phyloP scores from a whole-genome alignment of 2,113 vertebrate species.

The Corapipo altera region DNA sequence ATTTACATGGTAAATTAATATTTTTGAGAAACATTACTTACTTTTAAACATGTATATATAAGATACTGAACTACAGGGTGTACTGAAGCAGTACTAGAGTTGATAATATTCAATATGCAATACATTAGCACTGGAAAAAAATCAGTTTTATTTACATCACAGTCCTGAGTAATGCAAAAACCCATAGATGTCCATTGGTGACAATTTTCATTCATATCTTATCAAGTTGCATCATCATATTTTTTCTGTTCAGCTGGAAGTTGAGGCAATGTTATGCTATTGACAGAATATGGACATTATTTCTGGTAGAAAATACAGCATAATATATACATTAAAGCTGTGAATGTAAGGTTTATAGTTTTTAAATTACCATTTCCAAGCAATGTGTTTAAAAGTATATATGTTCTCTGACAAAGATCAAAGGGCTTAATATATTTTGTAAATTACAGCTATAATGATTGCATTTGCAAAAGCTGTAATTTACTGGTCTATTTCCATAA shows the following conservation, averaged over 20 bases:
- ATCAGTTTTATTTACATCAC: neutral
- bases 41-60: neutral
- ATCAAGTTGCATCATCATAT: neutral
- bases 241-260: slow-evolving; percentile 12
- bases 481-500: slow-evolving; percentile 74
- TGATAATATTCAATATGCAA: neutral
- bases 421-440: slow-evolving; percentile 76
- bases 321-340: slow-evolving; percentile 47
- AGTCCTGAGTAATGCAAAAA: neutral
- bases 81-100: neutral
- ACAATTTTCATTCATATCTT: slow-evolving; percentile 32
- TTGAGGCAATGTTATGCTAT: neutral
- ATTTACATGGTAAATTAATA: neutral
- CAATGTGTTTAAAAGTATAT: slow-evolving; percentile 71
- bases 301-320: slow-evolving; percentile 35
- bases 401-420: slow-evolving; percentile 69
- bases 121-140: neutral
- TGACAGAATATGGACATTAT: slow-evolving; percentile 22
- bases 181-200: neutral
- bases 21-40: neutral
- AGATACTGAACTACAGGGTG: neutral
- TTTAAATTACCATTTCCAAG: slow-evolving; percentile 66
- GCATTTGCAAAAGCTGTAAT: slow-evolving; percentile 76
- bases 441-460: slow-evolving; percentile 76
- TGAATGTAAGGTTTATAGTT: slow-evolving; percentile 51